A percentile compares a stretch with the other conserved stretches of the same genome.
These are phyloP conservation scores for Brachionus koreanus DNA, from an alignment of 1,140 invertebrate genomes.

Conservation along the genomic window DNA sequence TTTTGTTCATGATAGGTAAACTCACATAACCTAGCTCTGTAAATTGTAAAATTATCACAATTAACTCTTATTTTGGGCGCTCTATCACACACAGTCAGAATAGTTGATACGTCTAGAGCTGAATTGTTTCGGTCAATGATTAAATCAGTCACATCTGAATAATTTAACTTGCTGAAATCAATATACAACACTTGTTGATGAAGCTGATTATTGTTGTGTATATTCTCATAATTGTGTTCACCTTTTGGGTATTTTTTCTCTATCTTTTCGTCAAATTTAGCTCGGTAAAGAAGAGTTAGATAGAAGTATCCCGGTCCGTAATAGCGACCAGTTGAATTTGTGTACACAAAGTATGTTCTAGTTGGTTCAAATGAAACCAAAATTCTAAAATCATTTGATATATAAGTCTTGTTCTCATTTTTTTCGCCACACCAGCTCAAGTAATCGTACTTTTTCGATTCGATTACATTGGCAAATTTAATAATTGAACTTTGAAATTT, in stretches of 20 bases:
- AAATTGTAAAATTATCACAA: slow-evolving; percentile 8
- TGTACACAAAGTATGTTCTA: slow-evolving; percentile 46
- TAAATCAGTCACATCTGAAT: slow-evolving; percentile 23
- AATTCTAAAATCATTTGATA: slow-evolving; percentile 5
- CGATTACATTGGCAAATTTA: not conserved
- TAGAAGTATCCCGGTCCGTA: slow-evolving; percentile 50
- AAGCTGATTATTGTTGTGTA: not conserved
- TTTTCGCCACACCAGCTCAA: slow-evolving; percentile 2
- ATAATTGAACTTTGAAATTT: not conserved
- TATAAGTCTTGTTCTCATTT: not conserved
- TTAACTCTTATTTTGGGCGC: slow-evolving; percentile 36
- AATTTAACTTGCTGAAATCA: not conserved
- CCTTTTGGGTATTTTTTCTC: not conserved
- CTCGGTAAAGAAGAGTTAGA: slow-evolving; percentile 47
- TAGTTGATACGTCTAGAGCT: not conserved
- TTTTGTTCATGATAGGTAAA: not conserved
- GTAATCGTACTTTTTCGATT: not conserved
- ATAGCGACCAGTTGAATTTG: slow-evolving; percentile 48
- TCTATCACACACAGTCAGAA: slow-evolving; percentile 21
- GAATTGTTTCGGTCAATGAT: slow-evolving; percentile 1
- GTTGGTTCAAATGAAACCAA: slow-evolving; percentile 26
- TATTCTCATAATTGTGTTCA: not conserved
- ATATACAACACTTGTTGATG: not conserved
- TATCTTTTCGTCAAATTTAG: not conserved
- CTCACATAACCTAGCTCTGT: not conserved